Evolutionary conservation across 2,113 vertebrate species (phyloP), one percentile per base, ranked within the genome.

Genomic region (Lates calcarifer): DNA sequence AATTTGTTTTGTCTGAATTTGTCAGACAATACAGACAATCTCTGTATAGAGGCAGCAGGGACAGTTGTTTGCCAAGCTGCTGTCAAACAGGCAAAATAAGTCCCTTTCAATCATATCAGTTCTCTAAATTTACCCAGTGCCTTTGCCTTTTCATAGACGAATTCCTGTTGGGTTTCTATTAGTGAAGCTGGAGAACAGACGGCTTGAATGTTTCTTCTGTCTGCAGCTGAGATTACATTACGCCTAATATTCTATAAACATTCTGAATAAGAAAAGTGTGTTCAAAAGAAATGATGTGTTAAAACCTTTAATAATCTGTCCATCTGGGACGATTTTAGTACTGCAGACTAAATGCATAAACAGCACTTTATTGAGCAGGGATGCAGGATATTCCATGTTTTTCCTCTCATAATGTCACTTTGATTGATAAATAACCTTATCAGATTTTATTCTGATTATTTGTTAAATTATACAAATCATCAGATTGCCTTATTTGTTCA

Each of bases 31-130:
- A 31, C 73, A 55, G 60, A 9, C 22, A 17, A 3, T 51, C 28
- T 28, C 31, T 41, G 35, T 5, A 20, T 20, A 47, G 63, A 67
- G 64, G 65, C 66, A 1, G 72, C n/a, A n/a, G 69, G 65, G 66
- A 18, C 64, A 55, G 55, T 64, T 86, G 76, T 86, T 82, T 86
- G 64, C 45, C 31, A 68, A 61, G 51, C 75, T 70, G 13, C 82
- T 65, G 81, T 84, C 78, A 80, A 77, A 66, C 73, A 81, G 58
- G 61, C 58, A 51, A 58, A 81, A 61, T 68, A 74, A 72, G 72
- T 66, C 57, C 28, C 47, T 58, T 43, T 74, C 80, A 67, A 9
- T 87, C 67, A 45, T 35, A 56, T 67, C 51, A 28, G 31, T 65
- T 74, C 35, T 82, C 75, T 81, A 79, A 61, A 79, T 85, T 64